These are phyloP conservation scores for Exocentrus adspersus DNA, from an alignment of 2,888 invertebrate genomes.

Conservation along the genomic window DNA sequence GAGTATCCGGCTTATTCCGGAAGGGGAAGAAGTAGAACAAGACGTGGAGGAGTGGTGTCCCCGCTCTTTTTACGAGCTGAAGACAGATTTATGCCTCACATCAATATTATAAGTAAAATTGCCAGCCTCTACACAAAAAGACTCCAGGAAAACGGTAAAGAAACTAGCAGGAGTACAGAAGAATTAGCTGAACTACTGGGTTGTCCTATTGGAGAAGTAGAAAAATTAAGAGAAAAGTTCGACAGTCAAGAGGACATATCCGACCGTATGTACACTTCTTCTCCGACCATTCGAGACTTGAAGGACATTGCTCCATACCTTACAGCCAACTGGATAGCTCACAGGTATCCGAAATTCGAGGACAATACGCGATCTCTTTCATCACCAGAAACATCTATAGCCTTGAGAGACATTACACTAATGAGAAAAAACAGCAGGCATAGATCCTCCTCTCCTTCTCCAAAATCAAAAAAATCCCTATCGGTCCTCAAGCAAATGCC, in stretches of 20 bases:
- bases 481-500: slow-evolving; percentile 61
- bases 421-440: slow-evolving; percentile 63
- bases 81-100: slow-evolving; percentile 86
- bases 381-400: slow-evolving; percentile 61
- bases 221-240: slow-evolving; percentile 77
- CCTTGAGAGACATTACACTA: slow-evolving; percentile 54
- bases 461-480: slow-evolving; percentile 58
- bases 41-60: slow-evolving; percentile 66
- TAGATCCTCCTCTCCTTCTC: slow-evolving; percentile 66
- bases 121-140: slow-evolving; percentile 67
- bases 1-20: slow-evolving; percentile 65
- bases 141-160: slow-evolving; percentile 48
- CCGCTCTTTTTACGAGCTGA: slow-evolving; percentile 75
- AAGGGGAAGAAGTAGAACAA: slow-evolving; percentile 65
- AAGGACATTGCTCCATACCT: slow-evolving; percentile 82
- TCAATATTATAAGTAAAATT: slow-evolving; percentile 89
- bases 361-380: slow-evolving; percentile 75
- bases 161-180: slow-evolving; percentile 52
- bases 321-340: slow-evolving; percentile 83
- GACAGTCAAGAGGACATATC: slow-evolving; percentile 70
- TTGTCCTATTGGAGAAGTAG: slow-evolving; percentile 74
- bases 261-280: slow-evolving; percentile 83
- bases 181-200: slow-evolving; percentile 59
- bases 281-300: slow-evolving; percentile 81
- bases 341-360: slow-evolving; percentile 76